Base-by-base conservation (phyloP, 2,888 invertebrate species). In the Cosmia trapezina region DNA sequence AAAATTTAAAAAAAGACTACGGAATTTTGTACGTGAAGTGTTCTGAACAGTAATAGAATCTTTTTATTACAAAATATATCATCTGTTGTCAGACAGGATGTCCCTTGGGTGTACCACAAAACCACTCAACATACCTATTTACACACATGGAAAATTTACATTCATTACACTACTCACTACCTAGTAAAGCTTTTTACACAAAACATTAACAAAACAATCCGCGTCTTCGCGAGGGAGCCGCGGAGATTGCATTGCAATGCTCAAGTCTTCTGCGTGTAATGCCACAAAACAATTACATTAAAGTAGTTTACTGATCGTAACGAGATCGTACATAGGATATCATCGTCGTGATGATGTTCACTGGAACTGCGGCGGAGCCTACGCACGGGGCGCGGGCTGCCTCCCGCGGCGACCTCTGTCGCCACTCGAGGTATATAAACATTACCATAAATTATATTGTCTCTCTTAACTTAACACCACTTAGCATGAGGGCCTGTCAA, bases 401-500 rank as follows among this genome's bases (percentile, higher is more conserved):
- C 87, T 81, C 89, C 89, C 87, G 84, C 82, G 79, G 79, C 83
- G 86, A 80, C 83, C 78, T 68, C 69, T 72, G 68, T 81, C 86
- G 81, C 85, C 84, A 80, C 89, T 88, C 93, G 94, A 94, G 94
- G 94, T 94, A 92, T 91, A 84, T 94, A 90, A 91, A 89, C 89
- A 88, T 93, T 94, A 93, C 93, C 94, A 94, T 94, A 93, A 94
- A 92, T 93, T 92, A 92, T 89, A 94, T 89, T 89, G 94, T 95
- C 93, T 90, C 80, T 91, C 88, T 91, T 91, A 92, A 87, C 71
- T 89, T 94, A 93, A 84, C 76, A 88, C 83, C 91, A 90, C 89
- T 93, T 95, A 96, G 89, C 95, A 95, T 84, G 94, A 93, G 84
- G 97, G 95, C 94, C 97, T 96, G 91, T 97, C 97, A 73, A 96